Base-by-base conservation (phyloP, 2,113 vertebrate genomes). In the Syngnathus scovelli region DNA sequence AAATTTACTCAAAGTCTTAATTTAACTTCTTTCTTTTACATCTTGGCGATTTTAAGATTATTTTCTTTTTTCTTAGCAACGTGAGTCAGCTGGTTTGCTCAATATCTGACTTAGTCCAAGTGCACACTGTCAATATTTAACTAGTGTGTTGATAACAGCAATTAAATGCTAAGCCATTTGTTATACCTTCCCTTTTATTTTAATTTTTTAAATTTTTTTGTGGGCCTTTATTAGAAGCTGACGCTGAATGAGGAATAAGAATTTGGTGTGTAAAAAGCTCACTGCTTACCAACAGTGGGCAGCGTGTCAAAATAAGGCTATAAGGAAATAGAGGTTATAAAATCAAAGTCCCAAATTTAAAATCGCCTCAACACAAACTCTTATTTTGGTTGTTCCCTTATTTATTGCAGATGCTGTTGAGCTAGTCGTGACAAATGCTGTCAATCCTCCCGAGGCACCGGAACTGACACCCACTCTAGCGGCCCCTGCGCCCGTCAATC, bases 51-150 rank as follows among this genome's bases (percentile, higher is more conserved):
- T 48, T 48, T 16, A 7, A 1, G 46, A 48, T 18, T 48, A 15
- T 7, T 19, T 48, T 48, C 41, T 11, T 43, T 43, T 11, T 43
- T 43, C 9, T 43, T 3, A 12, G 10, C 9, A 6, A 43, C 9
- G 41, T 12, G 10, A 43, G 41, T 12, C 41, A 12, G 41, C 41
- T 43, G 10, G 18, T 49, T 1, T 16, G 44, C 19, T 16, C 9
- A n/a, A 10, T 21, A n/a, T 52, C 49, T 16, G 44, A 48, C 4
- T 52, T 52, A 9, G n/a, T 37, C 6, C 6, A 23, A 36, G 56
- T 23, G 43, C 39, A 69, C 19, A 10, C 1, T 48, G 70, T 70
- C 33, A 82, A 76, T 78, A 58, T 71, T 71, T 61, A 60, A 70
- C 13, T 18, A 23, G 15, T 18, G 51, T 44, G 43, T 56, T 63